These are phyloP conservation scores for Alcedo quadribrachys DNA, from an alignment of 2,797 vertebrate species.

Conservation along the genomic window DNA sequence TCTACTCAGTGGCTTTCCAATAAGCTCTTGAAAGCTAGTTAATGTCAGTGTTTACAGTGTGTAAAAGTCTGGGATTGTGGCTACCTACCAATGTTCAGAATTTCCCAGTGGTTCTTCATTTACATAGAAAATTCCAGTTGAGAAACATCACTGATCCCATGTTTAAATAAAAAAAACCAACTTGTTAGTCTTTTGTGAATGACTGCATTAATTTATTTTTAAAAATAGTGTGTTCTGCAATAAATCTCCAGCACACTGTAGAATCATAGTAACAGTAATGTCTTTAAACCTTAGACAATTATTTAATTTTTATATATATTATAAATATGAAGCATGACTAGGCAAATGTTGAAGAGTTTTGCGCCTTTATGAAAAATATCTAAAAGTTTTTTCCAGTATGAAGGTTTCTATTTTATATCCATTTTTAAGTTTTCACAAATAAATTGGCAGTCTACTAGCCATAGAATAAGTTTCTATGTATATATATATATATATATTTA, in stretches of 20 bases:
- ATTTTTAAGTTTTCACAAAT: slow-evolving; percentile 18
- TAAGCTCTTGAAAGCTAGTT: not conserved
- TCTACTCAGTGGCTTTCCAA: not conserved
- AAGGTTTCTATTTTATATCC: not conserved
- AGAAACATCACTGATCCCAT: not conserved
- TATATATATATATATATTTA: slow-evolving; percentile 28
- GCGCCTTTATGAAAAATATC: not conserved
- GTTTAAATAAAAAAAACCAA: not conserved
- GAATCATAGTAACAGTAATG: not conserved
- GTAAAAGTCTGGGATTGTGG: not conserved
- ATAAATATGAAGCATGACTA: not conserved
- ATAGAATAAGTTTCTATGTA: slow-evolving; percentile 4
- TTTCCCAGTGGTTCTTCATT: not conserved
- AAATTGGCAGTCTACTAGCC: not conserved
- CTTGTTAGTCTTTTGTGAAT: not conserved
- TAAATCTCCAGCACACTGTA: not conserved
- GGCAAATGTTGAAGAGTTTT: not conserved
- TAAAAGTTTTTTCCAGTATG: not conserved
- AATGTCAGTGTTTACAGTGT: not conserved
- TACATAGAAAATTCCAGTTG: not conserved
- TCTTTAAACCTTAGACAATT: not conserved
- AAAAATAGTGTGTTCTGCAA: not conserved
- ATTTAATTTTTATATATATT: not conserved
- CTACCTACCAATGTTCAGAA: not conserved
- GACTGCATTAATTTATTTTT: not conserved